phyloP scores from a whole-genome alignment of 2,113 vertebrate species.

The Pitta sordida region DNA sequence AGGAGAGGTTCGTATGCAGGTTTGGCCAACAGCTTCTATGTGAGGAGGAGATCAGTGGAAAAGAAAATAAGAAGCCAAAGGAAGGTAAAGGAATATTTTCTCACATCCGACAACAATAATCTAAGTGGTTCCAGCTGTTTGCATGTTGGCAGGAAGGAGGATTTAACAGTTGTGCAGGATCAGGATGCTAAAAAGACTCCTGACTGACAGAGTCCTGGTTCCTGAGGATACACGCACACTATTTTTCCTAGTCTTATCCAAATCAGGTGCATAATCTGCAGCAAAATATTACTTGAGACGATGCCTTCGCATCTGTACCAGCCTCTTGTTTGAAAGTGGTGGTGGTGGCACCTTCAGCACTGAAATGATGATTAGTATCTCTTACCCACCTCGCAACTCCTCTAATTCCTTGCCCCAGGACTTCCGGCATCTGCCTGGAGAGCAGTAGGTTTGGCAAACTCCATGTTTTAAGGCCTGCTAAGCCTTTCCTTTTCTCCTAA shows the following conservation, averaged over 20 bases:
- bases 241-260: background rate
- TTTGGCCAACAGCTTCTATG: background rate
- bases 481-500: background rate
- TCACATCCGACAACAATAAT: background rate
- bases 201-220: background rate
- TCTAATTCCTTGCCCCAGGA: background rate
- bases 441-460: background rate
- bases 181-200: background rate
- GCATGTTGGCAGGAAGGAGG: background rate
- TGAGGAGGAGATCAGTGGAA: background rate
- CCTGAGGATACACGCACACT: background rate
- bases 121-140: background rate
- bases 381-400: background rate
- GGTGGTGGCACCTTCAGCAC: background rate
- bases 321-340: background rate
- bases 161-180: background rate
- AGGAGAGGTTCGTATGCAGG: background rate
- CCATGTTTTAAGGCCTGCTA: background rate
- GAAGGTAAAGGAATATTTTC: slow-evolving; percentile 7
- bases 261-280: background rate
- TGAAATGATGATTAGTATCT: background rate
- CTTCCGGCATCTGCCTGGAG: background rate
- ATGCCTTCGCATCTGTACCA: background rate
- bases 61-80: background rate
- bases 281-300: background rate